phyloP scores from a whole-genome alignment of 2,888 invertebrate genomes.

The Yponomeuta cagnagella region DNA sequence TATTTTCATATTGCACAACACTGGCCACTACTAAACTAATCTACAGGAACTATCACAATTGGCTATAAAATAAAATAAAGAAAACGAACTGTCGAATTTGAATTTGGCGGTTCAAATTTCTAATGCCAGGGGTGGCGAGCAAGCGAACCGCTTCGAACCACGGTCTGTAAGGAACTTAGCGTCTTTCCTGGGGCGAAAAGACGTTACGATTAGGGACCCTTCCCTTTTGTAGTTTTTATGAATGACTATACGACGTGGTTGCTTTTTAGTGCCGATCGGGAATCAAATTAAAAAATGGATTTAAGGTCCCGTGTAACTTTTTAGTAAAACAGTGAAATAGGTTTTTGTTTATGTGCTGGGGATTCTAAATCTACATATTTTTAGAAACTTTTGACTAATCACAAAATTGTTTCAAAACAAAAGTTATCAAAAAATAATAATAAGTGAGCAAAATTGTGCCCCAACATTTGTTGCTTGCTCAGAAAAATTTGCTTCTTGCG shows the following conservation, averaged over 20 bases:
- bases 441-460: too few relatives aligned
- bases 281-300: neutral
- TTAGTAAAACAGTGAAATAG: too few relatives aligned
- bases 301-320: too few relatives aligned
- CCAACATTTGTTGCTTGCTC: too few relatives aligned
- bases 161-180: slow-evolving; percentile 66
- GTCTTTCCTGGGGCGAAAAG: slow-evolving; percentile 58
- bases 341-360: too few relatives aligned
- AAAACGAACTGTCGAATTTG: slow-evolving; percentile 28
- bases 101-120: slow-evolving; percentile 25
- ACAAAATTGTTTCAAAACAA: too few relatives aligned
- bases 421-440: too few relatives aligned
- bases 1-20: slow-evolving; percentile 10
- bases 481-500: too few relatives aligned
- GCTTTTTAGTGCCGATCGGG: slow-evolving; percentile 42
- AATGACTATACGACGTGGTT: slow-evolving; percentile 47
- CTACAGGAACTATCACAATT: neutral
- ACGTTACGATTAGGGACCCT: slow-evolving; percentile 63
- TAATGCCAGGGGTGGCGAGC: slow-evolving; percentile 34
- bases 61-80: neutral
- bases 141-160: slow-evolving; percentile 55
- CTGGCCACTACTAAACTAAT: slow-evolving; percentile 17
- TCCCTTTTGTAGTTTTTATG: slow-evolving; percentile 44
- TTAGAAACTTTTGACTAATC: too few relatives aligned
- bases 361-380: too few relatives aligned